phyloP scores from a whole-genome alignment of 2,888 invertebrate genomes.

The Cerastis rubricosa region DNA sequence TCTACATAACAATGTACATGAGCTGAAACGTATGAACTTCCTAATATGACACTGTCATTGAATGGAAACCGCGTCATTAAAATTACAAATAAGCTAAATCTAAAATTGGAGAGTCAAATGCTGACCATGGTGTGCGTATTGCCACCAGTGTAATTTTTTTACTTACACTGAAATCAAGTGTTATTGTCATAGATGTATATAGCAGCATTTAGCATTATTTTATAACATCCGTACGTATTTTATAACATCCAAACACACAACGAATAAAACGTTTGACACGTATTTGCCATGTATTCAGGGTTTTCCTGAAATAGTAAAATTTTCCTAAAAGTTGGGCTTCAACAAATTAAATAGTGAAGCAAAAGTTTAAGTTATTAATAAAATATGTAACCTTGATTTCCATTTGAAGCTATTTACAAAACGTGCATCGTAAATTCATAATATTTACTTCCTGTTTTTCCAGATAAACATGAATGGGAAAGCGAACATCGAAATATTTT shows the following conservation, averaged over 20 bases:
- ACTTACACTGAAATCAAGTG: not conserved
- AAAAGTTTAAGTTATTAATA: not conserved
- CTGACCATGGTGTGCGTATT: not conserved
- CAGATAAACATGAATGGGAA: constrained; percentile 21
- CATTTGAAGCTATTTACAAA: constrained; percentile 5
- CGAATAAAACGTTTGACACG: not conserved
- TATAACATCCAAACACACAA: not conserved
- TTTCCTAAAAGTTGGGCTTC: not conserved
- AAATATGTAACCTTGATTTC: not conserved
- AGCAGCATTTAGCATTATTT: not conserved
- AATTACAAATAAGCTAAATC: constrained; percentile 44
- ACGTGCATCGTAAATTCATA: not conserved
- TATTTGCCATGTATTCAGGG: not conserved
- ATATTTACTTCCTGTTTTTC: constrained; percentile 3
- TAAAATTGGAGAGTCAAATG: constrained; percentile 16
- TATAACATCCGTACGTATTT: not conserved
- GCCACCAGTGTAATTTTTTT: not conserved
- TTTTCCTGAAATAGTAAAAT: not conserved
- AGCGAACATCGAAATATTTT: constrained; percentile 13
- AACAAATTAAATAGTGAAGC: not conserved
- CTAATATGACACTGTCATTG: constrained; percentile 52
- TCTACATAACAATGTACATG: constrained; percentile 44
- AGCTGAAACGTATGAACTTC: constrained; percentile 40
- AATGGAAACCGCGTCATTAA: constrained; percentile 51
- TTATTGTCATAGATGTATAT: not conserved